phyloP scores from a whole-genome alignment of 2,797 vertebrate genomes.

The Amblyraja radiata region DNA sequence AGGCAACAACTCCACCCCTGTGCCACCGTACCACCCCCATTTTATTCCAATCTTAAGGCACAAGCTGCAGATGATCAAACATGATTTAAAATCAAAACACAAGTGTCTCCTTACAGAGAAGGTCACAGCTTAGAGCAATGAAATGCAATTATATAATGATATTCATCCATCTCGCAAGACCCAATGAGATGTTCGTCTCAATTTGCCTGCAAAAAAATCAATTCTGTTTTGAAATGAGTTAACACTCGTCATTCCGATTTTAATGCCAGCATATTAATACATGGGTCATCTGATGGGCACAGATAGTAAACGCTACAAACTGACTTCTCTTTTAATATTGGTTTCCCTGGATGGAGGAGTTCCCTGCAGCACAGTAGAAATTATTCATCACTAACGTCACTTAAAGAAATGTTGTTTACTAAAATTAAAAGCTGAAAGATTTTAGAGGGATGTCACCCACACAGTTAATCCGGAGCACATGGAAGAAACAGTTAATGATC shows the following conservation, averaged over 20 bases:
- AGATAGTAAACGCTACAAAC: not conserved
- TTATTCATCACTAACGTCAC: not conserved
- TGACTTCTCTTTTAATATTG: not conserved
- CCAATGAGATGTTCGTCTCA: not conserved
- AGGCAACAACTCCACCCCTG: too few relatives aligned
- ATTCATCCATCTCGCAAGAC: not conserved
- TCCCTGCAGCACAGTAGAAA: not conserved
- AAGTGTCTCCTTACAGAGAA: not conserved
- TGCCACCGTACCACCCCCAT: too few relatives aligned
- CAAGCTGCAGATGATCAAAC: not conserved
- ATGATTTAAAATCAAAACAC: not conserved
- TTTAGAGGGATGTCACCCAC: not conserved
- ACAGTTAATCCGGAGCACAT: not conserved
- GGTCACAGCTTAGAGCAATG: not conserved
- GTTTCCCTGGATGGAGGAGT: not conserved
- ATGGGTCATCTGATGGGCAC: not conserved
- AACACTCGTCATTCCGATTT: not conserved
- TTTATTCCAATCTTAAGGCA: too few relatives aligned
- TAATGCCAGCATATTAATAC: not conserved
- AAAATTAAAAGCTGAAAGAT: not conserved
- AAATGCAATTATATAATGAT: not conserved
- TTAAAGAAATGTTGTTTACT: not conserved
- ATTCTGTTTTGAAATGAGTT: slow-evolving; percentile 32
- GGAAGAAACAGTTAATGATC: not conserved
- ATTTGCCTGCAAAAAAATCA: slow-evolving; percentile 17